Percentiles rank a stretch among this genome's conserved stretches.
Conservation (phyloP, 2,797 vertebrate species). For the Schizothorax lantsangensis region DNA sequence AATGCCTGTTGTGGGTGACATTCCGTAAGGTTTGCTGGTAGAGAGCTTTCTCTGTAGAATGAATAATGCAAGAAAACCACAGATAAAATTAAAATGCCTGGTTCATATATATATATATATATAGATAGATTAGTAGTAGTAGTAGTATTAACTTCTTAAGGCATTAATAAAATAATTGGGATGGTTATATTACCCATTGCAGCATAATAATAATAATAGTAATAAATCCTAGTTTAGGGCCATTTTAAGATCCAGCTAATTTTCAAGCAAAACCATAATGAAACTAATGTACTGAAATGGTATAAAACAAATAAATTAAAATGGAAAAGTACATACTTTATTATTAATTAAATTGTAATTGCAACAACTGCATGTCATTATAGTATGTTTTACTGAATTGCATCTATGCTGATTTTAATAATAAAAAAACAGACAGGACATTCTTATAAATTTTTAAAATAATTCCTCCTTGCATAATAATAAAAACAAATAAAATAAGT, state of each 20-base stretch:
- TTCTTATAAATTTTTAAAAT: too few relatives aligned
- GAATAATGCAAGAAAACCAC: not conserved
- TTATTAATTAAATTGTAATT: not conserved
- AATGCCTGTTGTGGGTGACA: conserved; percentile 59
- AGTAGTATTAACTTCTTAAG: not conserved
- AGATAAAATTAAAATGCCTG: not conserved
- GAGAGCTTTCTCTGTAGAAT: conserved; percentile 49
- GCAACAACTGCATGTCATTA: not conserved
- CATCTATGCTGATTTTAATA: not conserved
- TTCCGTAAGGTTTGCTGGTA: conserved; percentile 55
- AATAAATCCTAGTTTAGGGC: not conserved
- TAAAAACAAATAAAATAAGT: too few relatives aligned
- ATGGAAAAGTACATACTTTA: not conserved
- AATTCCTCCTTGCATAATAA: not conserved
- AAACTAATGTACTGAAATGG: not conserved
- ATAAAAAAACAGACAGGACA: too few relatives aligned
- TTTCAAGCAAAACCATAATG: not conserved
- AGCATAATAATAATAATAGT: not conserved
- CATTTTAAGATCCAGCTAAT: too few relatives aligned
- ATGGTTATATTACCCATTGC: not conserved
- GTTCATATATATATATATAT: too few relatives aligned
- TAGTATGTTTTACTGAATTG: not conserved
- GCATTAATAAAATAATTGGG: not conserved
- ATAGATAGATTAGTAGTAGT: not conserved
- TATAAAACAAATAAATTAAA: not conserved